Base-by-base conservation (phyloP, 1,140 invertebrate genomes). In the Aporrectodea caliginosa region DNA sequence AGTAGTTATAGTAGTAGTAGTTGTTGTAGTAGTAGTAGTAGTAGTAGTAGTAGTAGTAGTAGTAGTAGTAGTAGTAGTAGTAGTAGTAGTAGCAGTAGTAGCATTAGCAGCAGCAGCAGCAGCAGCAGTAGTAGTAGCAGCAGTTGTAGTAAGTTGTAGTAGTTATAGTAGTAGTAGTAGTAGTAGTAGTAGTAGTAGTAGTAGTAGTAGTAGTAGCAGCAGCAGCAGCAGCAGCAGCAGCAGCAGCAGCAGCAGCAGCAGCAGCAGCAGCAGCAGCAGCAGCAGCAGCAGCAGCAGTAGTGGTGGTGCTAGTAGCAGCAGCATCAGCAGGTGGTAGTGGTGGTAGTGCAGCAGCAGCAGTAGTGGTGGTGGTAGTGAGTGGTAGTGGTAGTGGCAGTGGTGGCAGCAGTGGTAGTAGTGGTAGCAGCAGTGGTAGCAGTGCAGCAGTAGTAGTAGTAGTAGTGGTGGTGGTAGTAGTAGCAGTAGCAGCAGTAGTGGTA, bases 141-240 rank as follows among this genome's bases (percentile, higher is more conserved):
- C 22, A 58, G 22, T 58, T 12, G 43, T 58, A 12, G 43, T 58
- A 58, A 58, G 43, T 58, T 58, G 43, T 58, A 58, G 43, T 58
- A 58, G 43, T 6, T 22, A 6, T 58, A 58, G 43, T 58, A 58
- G 43, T 58, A 58, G 43, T 58, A 22, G 43, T 22, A 58, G 43
- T 58, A 58, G 43, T 58, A 58, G 43, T 58, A 58, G 43, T 58
- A 58, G 43, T 58, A 58, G 43, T 58, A 58, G 43, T 58, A 58
- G 43, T 58, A 58, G 43, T 58, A 58, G 43, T 58, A 58, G 43
- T 58, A 58, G 43, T 58, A 58, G 43, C 43, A 58, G 43, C 43
- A 58, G 43, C 43, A 58, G 43, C 43, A 58, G 22, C 43, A 58
- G 22, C 43, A 58, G 43, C 6, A 22, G 22, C 6, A 58, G 43